Percentiles rank a stretch among this genome's conserved stretches.
phyloP scores from a whole-genome alignment of 2,888 invertebrate species.

The Hirtodrosophila confusa region DNA sequence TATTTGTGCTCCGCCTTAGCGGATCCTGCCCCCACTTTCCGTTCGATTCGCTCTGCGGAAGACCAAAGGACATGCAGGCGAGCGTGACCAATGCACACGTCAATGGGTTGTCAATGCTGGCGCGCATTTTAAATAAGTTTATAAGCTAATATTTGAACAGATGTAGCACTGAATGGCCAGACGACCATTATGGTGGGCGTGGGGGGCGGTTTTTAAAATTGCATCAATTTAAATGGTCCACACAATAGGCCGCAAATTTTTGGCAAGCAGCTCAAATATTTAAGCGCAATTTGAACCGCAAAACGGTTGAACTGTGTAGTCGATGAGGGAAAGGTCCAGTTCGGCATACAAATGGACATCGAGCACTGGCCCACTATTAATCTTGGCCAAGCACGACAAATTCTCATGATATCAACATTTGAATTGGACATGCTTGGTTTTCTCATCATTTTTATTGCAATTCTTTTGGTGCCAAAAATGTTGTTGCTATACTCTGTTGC shows the following conservation, averaged over 20 bases:
- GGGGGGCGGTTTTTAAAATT: conserved; percentile 61
- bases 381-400: conserved; percentile 57
- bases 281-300: conserved; percentile 51
- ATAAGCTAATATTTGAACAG: conserved; percentile 76
- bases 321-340: conserved; percentile 22
- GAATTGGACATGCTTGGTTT: conserved; percentile 40
- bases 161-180: conserved; percentile 40
- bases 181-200: conserved; percentile 16
- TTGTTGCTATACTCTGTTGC: conserved; percentile 1
- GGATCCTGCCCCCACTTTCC: neutral
- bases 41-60: neutral
- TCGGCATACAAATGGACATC: conserved; percentile 61
- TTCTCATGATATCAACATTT: conserved; percentile 47
- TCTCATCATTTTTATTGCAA: conserved; percentile 66
- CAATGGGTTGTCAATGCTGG: conserved; percentile 57
- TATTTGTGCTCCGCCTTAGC: conserved; percentile 27
- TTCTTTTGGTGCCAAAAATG: conserved; percentile 36
- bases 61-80: conserved; percentile 24
- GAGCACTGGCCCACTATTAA: conserved; percentile 59
- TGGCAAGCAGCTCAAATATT: conserved; percentile 56
- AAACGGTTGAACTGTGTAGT: conserved; percentile 12
- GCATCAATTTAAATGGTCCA: conserved; percentile 47
- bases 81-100: conserved; percentile 62
- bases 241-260: conserved; percentile 69
- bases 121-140: conserved; percentile 72